phyloP scores from a whole-genome alignment of 2,888 invertebrate genomes.

The Nomada hirtipes region DNA sequence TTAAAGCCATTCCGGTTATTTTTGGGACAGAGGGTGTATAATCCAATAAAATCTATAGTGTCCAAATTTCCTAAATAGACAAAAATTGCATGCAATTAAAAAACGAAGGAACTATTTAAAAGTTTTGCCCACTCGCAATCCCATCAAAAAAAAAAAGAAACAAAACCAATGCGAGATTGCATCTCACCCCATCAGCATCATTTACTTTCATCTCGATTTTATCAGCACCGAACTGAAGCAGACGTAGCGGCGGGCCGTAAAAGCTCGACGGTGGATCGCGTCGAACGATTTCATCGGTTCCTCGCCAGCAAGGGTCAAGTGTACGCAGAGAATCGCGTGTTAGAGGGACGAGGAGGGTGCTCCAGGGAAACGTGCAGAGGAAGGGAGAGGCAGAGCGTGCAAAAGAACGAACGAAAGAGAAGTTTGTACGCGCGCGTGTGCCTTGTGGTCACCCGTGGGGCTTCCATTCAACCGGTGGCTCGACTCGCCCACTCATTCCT shows the following conservation, averaged over 20 bases:
- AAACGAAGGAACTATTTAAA: background rate
- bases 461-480: constrained; percentile 82
- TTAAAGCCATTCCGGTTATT: too few species aligned
- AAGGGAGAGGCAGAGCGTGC: constrained; percentile 15
- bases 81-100: too few species aligned
- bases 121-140: background rate
- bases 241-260: background rate
- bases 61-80: too few species aligned
- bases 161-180: background rate
- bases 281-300: constrained; percentile 59
- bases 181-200: background rate
- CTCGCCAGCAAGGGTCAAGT: constrained; percentile 59
- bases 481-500: constrained; percentile 82
- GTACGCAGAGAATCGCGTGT: constrained; percentile 23
- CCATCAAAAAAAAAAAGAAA: background rate
- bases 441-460: constrained; percentile 78
- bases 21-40: too few species aligned
- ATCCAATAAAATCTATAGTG: too few species aligned
- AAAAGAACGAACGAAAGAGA: constrained; percentile 55
- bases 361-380: background rate
- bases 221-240: constrained; percentile 5
- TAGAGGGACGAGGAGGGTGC: constrained; percentile 5
- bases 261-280: constrained; percentile 28
- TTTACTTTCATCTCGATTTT: background rate
- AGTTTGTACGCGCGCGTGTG: constrained; percentile 67